Base-by-base conservation (phyloP, 2,888 invertebrate genomes). In the Melanostoma mellinum region DNA sequence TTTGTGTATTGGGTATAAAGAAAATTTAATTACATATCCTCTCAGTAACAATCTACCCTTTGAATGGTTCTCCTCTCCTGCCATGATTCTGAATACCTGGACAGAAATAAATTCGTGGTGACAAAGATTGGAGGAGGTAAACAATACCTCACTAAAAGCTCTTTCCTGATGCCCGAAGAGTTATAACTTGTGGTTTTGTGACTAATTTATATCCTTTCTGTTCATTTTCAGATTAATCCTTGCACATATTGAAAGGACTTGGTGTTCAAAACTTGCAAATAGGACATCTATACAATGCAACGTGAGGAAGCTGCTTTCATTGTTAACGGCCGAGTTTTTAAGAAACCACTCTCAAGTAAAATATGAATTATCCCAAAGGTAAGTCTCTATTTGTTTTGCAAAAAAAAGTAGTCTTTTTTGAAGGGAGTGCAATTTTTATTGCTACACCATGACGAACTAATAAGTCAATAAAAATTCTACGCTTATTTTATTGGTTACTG, bases 311-410 rank as follows among this genome's bases (percentile, higher is more conserved):
- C 53, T 53, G 38, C 48, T 44, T 63, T 44, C 63, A 84, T 67
- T 74, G 69, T 67, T 60, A 65, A 60, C 67, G 69, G 69, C 71
- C 69, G 65, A 61, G 44, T 60, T 71, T 75, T 74, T 38, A 84
- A 79, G 69, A 55, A 84, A 84, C 74, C 84, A 75, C 69, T 84
- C 67, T 71, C 69, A 56, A 84, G 82, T 67, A 67, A 88, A 89
- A 87, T 88, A 90, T 90, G 90, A 90, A 89, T 89, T 90, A 90
- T 88, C 89, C 90, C 87, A 90, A 90, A 88, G 90, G 90, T 90
- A 87, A 89, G 90, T 89, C 42, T 5, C 40, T 30, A 5, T 33
- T 36, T 44, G 38, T 36, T 8, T 3, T 38, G 9, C 38, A 30
- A 48, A 30, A 6, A 36, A 36, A 48, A 36, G 35, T 20, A 8